These are phyloP conservation scores for Orycteropus afer DNA, from an alignment of 2,113 vertebrate species.

Conservation along the genomic window DNA sequence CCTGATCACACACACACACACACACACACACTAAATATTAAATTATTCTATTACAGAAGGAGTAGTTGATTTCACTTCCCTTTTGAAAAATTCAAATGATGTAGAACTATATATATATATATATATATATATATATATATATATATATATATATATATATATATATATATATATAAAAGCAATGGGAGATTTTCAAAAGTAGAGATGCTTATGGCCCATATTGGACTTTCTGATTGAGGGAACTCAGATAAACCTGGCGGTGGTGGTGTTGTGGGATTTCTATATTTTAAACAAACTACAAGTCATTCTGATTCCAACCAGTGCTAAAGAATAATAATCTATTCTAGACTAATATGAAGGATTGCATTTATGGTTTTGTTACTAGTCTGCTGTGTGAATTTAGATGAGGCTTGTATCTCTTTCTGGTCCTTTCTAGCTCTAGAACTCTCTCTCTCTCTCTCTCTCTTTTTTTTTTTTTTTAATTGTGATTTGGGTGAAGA, in stretches of 20 bases:
- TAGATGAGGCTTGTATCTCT: background rate
- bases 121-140: too few species aligned
- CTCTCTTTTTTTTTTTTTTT: too few species aligned
- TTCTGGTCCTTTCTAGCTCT: background rate
- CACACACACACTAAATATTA: too few species aligned
- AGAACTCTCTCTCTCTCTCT: background rate
- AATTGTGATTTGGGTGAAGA: too few species aligned
- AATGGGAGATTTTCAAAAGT: background rate
- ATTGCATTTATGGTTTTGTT: too few species aligned
- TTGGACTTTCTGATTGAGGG: background rate
- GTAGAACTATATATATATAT: too few species aligned
- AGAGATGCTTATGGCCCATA: background rate
- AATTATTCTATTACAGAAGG: background rate
- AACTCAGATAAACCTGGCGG: background rate
- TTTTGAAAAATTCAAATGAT: background rate
- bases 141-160: too few species aligned
- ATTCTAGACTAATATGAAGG: background rate
- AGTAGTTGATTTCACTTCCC: background rate
- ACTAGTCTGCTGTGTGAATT: background rate
- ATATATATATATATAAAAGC: too few species aligned
- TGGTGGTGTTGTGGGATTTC: background rate
- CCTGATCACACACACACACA: background rate
- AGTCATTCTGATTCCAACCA: background rate
- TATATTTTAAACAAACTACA: background rate
- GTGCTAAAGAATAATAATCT: fast-evolving